phyloP scores from a whole-genome alignment of 2,113 vertebrate species.

The Synodontis membranacea region DNA sequence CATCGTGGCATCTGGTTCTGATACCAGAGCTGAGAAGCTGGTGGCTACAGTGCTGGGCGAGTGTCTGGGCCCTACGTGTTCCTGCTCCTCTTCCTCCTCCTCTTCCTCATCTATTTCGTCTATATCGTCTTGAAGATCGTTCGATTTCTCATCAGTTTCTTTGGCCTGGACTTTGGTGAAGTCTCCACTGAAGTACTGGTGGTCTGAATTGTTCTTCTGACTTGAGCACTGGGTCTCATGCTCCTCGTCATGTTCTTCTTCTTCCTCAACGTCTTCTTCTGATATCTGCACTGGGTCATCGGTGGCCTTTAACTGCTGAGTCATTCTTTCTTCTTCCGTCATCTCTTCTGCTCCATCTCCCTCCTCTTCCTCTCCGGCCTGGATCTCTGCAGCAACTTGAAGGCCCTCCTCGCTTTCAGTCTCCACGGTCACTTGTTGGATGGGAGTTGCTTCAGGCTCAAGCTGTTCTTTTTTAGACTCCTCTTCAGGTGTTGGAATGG shows the following conservation, averaged over 20 bases:
- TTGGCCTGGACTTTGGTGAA: slow-evolving; percentile 68
- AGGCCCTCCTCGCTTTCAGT: slow-evolving; percentile 57
- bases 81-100: slow-evolving; percentile 69
- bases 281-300: slow-evolving; percentile 29
- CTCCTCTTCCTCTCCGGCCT: slow-evolving; percentile 63
- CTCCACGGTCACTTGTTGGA: slow-evolving; percentile 56
- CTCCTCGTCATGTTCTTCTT: slow-evolving; percentile 60
- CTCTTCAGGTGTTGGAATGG: slow-evolving; percentile 40
- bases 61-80: slow-evolving; percentile 52
- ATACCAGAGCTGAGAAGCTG: slow-evolving; percentile 67
- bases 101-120: slow-evolving; percentile 72
- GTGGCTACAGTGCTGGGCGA: slow-evolving; percentile 44
- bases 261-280: slow-evolving; percentile 49
- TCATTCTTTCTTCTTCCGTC: slow-evolving; percentile 46
- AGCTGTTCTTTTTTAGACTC: slow-evolving; percentile 49
- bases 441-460: slow-evolving; percentile 30
- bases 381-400: slow-evolving; percentile 55
- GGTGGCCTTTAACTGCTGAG: slow-evolving; percentile 43
- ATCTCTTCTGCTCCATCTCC: slow-evolving; percentile 71
- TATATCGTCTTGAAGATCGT: slow-evolving; percentile 62
- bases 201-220: slow-evolving; percentile 73
- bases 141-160: slow-evolving; percentile 66
- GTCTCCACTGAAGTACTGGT: slow-evolving; percentile 77
- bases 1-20: slow-evolving; percentile 56
- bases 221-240: slow-evolving; percentile 56